Base-by-base conservation (phyloP, 2,888 invertebrate species). In the Cotesia congregata region DNA sequence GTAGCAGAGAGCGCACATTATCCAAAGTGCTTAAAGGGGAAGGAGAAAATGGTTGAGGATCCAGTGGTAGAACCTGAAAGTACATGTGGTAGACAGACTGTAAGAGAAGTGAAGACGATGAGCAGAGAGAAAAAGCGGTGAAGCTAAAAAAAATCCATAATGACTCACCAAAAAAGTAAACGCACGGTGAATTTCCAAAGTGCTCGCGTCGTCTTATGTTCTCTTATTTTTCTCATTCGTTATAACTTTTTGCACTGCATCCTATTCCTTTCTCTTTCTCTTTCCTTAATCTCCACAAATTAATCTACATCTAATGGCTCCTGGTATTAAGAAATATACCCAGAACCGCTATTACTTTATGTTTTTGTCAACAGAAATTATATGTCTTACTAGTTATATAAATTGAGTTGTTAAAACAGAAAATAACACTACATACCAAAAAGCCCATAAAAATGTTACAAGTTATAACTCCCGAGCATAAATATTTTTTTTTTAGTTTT, bases 1-100 rank as follows among this genome's bases (percentile, higher is more conserved):
- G 87, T 84, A 86, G 85, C 85, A 84, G 83, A 85, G 83, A 86
- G 85, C 83, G 81, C 84, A 65, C 76, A 87, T 87, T 87, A 86
- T 83, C 82, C 83, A 80, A 81, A 85, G 85, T 85, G 84, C 85
- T 85, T 81, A 80, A 72, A 20, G 82, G 79, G 80, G 80, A 79
- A 79, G 82, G 79, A 80, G 80, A 79, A 79, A 77, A 76, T 72
- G 77, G 72, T 81, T 77, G 30, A 30, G 30, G 78, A 75, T 71
- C 67, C n/a, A 67, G 77, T 71, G 75, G 77, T 69, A 74, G 74
- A 61, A 78, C 59, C 72, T 59, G 38, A 71, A 75, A 78, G 67
- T 74, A 72, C 72, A 75, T 64, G 74, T 67, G 61, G 75, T 70
- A 30, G 69, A 77, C 59, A 30, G 59, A 72, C 64, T 64, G 67